Evolutionary conservation across 2,797 vertebrate genomes (phyloP).

Genomic region (Acipenser oxyrinchus): DNA sequence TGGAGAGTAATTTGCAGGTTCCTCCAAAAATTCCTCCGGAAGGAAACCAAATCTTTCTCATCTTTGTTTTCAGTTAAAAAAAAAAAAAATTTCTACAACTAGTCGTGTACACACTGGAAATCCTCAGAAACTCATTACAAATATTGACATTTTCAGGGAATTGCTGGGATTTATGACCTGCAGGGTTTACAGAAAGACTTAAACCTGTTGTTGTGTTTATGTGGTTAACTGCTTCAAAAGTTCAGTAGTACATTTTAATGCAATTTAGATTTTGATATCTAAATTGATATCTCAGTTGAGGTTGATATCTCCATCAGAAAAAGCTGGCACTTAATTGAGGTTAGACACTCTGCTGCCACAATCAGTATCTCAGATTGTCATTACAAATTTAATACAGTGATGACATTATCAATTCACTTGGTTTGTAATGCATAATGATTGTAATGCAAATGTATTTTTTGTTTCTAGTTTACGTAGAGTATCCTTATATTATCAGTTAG

Average conservation of each 20-base stretch:
- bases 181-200: no score
- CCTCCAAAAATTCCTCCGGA: not conserved
- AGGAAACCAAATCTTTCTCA: not conserved
- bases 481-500: no score
- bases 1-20: constrained; percentile 7
- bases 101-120: no score
- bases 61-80: not conserved
- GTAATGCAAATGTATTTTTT: not conserved
- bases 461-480: no score
- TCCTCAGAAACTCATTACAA: no score
- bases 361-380: constrained; percentile 58
- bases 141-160: no score
- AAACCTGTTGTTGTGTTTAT: constrained; percentile 17
- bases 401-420: constrained; percentile 41
- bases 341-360: constrained; percentile 49
- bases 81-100: no score
- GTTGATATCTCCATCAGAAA: constrained; percentile 75
- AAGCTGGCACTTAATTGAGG: constrained; percentile 76
- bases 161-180: no score
- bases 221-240: constrained; percentile 83
- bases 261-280: constrained; percentile 81
- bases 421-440: not conserved
- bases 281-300: no score
- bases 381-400: constrained; percentile 77
- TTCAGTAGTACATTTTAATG: constrained; percentile 75